phyloP scores from a whole-genome alignment of 53 echinoderm and acorn worm species.

The Holothuria scabra region DNA sequence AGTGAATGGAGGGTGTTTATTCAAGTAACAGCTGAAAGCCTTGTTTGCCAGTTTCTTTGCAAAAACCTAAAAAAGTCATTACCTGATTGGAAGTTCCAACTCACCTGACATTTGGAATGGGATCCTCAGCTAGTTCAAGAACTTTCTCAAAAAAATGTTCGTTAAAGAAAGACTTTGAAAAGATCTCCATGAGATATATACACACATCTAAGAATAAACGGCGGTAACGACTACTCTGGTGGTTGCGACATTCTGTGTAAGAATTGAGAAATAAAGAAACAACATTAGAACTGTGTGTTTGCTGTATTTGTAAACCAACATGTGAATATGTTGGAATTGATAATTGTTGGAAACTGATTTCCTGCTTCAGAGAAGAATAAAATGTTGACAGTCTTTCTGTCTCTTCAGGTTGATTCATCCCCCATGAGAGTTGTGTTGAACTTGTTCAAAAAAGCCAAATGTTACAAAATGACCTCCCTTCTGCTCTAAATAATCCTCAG shows the following conservation, averaged over 20 bases:
- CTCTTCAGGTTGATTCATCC: too few species aligned
- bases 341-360: not conserved
- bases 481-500: too few species aligned
- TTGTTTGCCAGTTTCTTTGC: too few species aligned
- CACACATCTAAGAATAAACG: constrained; percentile 91
- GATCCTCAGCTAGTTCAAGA: constrained; percentile 89
- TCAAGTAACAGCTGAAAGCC: too few species aligned
- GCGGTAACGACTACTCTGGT: constrained; percentile 86
- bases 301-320: not conserved
- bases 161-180: constrained; percentile 96
- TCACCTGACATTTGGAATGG: constrained; percentile 96
- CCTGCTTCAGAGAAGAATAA: not conserved
- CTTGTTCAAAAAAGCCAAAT: too few species aligned
- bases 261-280: not conserved
- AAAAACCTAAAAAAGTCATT: too few species aligned
- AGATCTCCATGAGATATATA: constrained; percentile 84
- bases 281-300: not conserved
- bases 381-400: not conserved
- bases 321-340: not conserved
- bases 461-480: too few species aligned
- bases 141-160: constrained; percentile 87
- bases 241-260: constrained; percentile 80
- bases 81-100: not conserved
- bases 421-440: too few species aligned
- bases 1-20: too few species aligned